Conservation (phyloP, 2,888 invertebrate genomes). For the Eristalis pertinax region DNA sequence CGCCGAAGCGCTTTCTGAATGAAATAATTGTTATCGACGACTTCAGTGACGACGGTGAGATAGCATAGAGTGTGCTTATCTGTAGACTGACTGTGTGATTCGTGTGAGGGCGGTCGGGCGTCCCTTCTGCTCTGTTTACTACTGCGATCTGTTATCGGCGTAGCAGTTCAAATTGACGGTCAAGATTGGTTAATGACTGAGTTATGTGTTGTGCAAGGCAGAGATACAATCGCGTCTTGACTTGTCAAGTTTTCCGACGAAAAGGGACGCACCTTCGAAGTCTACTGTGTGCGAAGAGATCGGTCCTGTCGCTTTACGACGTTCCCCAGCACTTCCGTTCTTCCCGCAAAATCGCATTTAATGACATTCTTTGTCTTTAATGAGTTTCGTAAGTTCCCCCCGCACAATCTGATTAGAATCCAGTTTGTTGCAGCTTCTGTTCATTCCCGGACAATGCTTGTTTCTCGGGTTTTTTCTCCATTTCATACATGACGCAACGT, state of each 20-base stretch:
- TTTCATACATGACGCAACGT: not conserved
- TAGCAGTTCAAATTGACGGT: not conserved
- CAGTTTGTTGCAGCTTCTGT: not conserved
- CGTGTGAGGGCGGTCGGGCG: not conserved
- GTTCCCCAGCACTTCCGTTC: not conserved
- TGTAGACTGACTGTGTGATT: not conserved
- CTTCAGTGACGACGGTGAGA: conserved; percentile 77
- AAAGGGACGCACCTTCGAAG: no score
- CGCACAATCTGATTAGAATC: not conserved
- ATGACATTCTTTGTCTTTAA: not conserved
- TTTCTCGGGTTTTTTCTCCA: no score
- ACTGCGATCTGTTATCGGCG: not conserved
- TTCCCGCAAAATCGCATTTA: not conserved
- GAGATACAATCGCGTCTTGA: not conserved
- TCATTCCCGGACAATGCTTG: no score
- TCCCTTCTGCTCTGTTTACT: not conserved
- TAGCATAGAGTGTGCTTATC: not conserved
- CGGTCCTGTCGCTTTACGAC: not conserved
- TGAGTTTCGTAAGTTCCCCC: not conserved
- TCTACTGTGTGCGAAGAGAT: no score
- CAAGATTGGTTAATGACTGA: not conserved
- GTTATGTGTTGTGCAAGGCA: not conserved
- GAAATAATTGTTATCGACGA: conserved; percentile 79
- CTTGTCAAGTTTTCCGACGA: no score
- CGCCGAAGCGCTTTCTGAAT: conserved; percentile 75